These are phyloP conservation scores for Dermochelys coriacea DNA, from an alignment of 2,797 vertebrate species.

Conservation along the genomic window DNA sequence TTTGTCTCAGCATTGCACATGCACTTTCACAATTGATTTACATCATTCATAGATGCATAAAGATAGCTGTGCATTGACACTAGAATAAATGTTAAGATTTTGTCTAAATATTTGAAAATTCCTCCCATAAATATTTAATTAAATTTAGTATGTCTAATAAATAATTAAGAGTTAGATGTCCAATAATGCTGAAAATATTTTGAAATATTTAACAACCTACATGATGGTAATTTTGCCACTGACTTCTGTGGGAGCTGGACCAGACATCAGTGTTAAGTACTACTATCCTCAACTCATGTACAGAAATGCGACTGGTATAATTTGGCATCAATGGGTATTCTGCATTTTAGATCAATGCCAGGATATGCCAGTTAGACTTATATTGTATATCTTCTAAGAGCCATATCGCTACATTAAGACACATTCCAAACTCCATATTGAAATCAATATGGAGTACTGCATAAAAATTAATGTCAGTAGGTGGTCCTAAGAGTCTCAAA, in stretches of 20 bases:
- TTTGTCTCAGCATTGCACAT: constrained; percentile 62
- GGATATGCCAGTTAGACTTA: not conserved
- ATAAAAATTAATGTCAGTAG: constrained; percentile 21
- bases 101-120: constrained; percentile 34
- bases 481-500: constrained; percentile 25
- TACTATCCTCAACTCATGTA: not conserved
- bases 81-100: constrained; percentile 40
- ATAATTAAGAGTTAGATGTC: constrained; percentile 16
- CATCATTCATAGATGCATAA: constrained; percentile 27
- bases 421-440: not conserved
- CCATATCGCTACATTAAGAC: not conserved
- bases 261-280: not conserved
- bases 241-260: not conserved
- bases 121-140: constrained; percentile 28
- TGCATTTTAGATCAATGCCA: constrained; percentile 16
- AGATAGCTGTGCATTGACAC: not conserved
- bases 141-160: not conserved
- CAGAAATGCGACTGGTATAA: constrained; percentile 14
- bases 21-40: constrained; percentile 52
- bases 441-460: not conserved
- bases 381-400: constrained; percentile 30
- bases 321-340: not conserved
- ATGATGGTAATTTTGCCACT: constrained; percentile 39
- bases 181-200: constrained; percentile 6
- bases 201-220: not conserved